A percentile compares a stretch with the other conserved stretches of the same genome.
phyloP scores from a whole-genome alignment of 2,888 invertebrate genomes.

The Andrena haemorrhoa region DNA sequence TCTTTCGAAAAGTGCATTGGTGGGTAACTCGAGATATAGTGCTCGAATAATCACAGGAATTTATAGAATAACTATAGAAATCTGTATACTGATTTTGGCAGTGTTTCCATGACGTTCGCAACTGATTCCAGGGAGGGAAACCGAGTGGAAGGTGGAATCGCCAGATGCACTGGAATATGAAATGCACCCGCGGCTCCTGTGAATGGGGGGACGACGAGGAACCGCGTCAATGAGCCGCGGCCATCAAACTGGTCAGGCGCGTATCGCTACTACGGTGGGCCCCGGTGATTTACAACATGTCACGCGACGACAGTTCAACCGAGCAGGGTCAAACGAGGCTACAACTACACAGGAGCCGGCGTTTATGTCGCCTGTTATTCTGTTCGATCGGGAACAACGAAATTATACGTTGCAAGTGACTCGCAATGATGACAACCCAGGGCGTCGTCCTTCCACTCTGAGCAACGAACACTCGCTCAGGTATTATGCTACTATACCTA shows the following conservation, averaged over 20 bases:
- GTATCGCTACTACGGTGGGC: constrained; percentile 75
- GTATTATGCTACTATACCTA: neutral
- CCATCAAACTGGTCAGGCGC: constrained; percentile 78
- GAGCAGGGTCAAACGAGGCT: constrained; percentile 73
- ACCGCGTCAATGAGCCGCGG: constrained; percentile 79
- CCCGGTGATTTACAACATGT: constrained; percentile 77
- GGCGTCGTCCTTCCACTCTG: constrained; percentile 7
- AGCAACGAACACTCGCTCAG: constrained; percentile 4
- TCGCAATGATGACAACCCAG: neutral
- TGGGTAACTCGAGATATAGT: neutral
- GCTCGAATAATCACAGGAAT: neutral
- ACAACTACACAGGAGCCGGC: constrained; percentile 53
- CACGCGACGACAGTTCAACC: constrained; percentile 76
- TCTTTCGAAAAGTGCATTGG: neutral
- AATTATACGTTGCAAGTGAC: constrained; percentile 51
- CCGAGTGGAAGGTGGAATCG: constrained; percentile 2
- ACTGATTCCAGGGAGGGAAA: neutral
- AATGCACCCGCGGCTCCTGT: constrained; percentile 66
- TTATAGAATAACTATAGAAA: neutral
- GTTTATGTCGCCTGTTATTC: constrained; percentile 45
- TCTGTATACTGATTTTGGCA: neutral
- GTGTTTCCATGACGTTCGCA: neutral
- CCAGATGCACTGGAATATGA: constrained; percentile 43
- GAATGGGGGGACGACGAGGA: constrained; percentile 77
- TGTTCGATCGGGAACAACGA: constrained; percentile 29